Conservation (phyloP, 2,888 invertebrate genomes). For the Synergus japonicus region DNA sequence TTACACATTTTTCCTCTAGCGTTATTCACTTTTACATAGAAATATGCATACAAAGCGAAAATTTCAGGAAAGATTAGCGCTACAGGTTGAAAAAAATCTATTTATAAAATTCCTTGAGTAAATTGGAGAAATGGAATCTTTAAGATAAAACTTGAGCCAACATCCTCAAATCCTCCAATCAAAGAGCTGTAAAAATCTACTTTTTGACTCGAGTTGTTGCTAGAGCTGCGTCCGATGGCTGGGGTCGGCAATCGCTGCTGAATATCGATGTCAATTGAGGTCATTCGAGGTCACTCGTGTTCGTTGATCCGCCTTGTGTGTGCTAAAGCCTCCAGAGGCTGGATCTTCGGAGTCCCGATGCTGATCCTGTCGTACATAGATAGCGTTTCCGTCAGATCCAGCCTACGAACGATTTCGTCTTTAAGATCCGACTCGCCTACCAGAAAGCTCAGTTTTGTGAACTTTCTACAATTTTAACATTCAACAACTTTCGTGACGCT, state of each 20-base stretch:
- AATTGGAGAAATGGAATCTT: neutral
- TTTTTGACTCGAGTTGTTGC: constrained; percentile 6
- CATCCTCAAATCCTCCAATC: neutral
- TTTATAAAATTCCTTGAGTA: no score
- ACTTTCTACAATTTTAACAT: neutral
- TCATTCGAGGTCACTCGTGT: neutral
- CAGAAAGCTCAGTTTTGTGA: constrained; percentile 25
- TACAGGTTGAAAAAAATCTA: no score
- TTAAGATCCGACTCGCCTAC: constrained; percentile 37
- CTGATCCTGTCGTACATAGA: constrained; percentile 62
- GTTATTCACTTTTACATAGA: no score
- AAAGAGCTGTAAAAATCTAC: no score
- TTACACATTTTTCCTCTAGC: no score
- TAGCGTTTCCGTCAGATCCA: constrained; percentile 49
- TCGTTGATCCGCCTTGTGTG: constrained; percentile 57
- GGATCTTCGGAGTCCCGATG: constrained; percentile 64
- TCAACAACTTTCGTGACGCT: neutral
- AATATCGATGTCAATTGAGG: neutral
- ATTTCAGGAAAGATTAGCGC: no score
- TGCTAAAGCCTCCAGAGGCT: constrained; percentile 70
- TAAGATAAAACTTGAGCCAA: neutral
- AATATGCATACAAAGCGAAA: no score
- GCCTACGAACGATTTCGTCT: constrained; percentile 43
- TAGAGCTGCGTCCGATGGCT: constrained; percentile 19
- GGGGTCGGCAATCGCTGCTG: constrained; percentile 45